phyloP scores from a whole-genome alignment of 1,140 invertebrate species.

The Melanaphis sacchari region DNA sequence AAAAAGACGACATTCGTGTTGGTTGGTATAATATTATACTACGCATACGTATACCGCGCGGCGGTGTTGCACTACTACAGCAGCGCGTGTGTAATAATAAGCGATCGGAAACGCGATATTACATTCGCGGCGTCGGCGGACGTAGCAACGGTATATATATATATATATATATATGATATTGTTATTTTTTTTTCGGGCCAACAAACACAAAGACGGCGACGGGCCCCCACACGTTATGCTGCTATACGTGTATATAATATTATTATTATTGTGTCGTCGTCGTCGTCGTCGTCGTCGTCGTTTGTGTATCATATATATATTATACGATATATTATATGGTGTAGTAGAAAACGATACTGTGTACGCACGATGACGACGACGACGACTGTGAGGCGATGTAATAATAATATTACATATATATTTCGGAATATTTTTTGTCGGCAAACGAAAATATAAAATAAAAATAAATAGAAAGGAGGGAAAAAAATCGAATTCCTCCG shows the following conservation, averaged over 20 bases:
- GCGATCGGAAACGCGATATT: constrained; percentile 29
- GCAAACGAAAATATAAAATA: neutral
- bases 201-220: neutral
- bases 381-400: neutral
- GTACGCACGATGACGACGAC: too few species aligned
- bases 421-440: constrained; percentile 23
- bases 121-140: neutral
- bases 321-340: neutral
- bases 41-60: too few species aligned
- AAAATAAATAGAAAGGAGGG: neutral
- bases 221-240: neutral
- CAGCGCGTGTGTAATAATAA: neutral
- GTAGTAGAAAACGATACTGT: neutral
- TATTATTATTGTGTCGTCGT: neutral
- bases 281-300: neutral
- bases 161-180: neutral
- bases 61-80: neutral
- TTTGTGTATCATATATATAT: neutral
- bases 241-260: neutral
- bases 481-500: constrained; percentile 35
- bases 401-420: neutral
- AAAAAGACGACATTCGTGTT: neutral
- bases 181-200: neutral
- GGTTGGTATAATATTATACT: too few species aligned
- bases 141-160: neutral